Conservation (phyloP, 2,888 invertebrate genomes). For the Yponomeuta cagnagella region DNA sequence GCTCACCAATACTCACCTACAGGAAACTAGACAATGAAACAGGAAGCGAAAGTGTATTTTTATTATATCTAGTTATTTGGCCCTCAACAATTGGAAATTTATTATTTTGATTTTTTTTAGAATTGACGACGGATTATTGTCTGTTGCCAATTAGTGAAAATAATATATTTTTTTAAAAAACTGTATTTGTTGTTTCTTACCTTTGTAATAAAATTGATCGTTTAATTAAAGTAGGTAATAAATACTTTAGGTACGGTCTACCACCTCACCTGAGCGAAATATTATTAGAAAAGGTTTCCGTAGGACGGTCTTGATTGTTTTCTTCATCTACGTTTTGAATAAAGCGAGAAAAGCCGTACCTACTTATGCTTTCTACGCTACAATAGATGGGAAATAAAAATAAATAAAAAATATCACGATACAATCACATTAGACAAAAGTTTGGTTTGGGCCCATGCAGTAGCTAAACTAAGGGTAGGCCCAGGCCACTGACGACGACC, state of each 20-base stretch:
- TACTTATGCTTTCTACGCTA: no score
- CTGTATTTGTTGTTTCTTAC: constrained; percentile 40
- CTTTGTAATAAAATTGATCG: constrained; percentile 26
- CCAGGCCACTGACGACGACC: no score
- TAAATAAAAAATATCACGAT: no score
- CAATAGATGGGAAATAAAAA: no score
- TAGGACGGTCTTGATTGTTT: no score
- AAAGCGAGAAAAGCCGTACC: no score
- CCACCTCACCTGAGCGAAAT: neutral
- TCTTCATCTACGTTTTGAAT: no score
- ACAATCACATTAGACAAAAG: no score
- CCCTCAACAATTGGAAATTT: constrained; percentile 57
- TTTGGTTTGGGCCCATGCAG: no score
- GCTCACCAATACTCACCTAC: neutral
- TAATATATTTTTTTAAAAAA: constrained; percentile 33
- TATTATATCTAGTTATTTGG: constrained; percentile 31
- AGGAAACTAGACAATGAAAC: neutral
- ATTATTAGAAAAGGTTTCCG: no score
- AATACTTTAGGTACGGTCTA: neutral
- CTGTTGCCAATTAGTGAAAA: constrained; percentile 62
- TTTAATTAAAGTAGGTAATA: neutral
- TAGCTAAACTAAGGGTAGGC: no score
- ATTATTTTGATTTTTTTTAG: constrained; percentile 60
- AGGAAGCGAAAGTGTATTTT: neutral
- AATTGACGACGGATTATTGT: constrained; percentile 66